Evolutionary conservation across 2,888 invertebrate genomes (phyloP), one percentile per base, ranked within the genome.

Genomic region (Cataglyphis rosenhaueri): DNA sequence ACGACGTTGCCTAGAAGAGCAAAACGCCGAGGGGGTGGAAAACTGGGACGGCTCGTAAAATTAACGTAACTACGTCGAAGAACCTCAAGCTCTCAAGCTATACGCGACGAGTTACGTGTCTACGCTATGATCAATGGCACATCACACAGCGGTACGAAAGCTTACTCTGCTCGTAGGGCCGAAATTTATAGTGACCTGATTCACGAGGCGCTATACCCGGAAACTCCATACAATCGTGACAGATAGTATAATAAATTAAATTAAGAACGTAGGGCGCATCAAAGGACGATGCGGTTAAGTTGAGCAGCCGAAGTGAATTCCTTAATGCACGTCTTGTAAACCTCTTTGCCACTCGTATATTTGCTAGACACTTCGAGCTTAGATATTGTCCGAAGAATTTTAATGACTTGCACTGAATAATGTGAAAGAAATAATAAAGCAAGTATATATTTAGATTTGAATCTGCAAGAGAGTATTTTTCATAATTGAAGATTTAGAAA

Each of bases 21-120:
- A 70, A 83, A 68, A 79, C 48, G 76, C 73, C 74, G 82, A 76
- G 70, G 48, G 84, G 78, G 81, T 64, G 85, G 87, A 88, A 88
- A 90, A 90, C 91, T 90, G 87, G 89, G 86, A 85, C 89, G 84
- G 85, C 86, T 89, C 88, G 88, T 87, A 86, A 91, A 91, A 91
- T 91, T 90, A 91, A 91, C 90, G 89, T 88, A 89, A 88, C 89
- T 88, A 84, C 84, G 81, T 85, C 82, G 84, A 87, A 85, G 52
- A 52, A 73, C 81, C 76, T 66, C 73, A 66, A 78, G 82, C 79
- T 61, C 66, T 83, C 81, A 32, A 41, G 52, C 52, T 2, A 79
- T 86, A 83, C 83, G 84, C 83, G 81, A 65, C 52, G 66, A 86
- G 82, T 81, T 82, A 85, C 83, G 78, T 84, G 81, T 87, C 89